These are phyloP conservation scores for Ciconia maguari DNA, from an alignment of 2,113 vertebrate genomes.

Conservation along the genomic window DNA sequence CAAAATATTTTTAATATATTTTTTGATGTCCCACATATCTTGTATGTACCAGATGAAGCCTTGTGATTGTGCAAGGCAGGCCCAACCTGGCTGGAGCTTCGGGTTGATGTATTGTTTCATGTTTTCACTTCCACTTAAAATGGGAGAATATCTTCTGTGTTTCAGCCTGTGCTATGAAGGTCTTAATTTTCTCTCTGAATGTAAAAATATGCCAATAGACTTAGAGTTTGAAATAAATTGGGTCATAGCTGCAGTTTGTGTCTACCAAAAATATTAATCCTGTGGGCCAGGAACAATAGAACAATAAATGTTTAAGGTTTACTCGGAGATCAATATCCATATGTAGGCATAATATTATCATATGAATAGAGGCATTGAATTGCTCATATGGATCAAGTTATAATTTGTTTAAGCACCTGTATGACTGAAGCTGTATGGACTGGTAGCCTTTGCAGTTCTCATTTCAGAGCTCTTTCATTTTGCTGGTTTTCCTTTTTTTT, in stretches of 20 bases:
- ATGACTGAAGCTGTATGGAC: neutral
- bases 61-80: neutral
- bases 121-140: neutral
- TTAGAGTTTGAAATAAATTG: neutral
- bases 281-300: neutral
- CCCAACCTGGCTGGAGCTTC: neutral
- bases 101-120: neutral
- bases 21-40: neutral
- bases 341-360: neutral
- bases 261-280: neutral
- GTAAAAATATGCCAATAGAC: neutral
- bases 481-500: neutral
- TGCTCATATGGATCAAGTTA: neutral
- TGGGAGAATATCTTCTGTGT: neutral
- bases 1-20: neutral
- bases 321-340: neutral
- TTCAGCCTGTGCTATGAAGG: neutral
- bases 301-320: neutral
- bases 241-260: neutral
- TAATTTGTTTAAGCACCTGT: neutral
- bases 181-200: neutral
- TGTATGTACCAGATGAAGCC: neutral
- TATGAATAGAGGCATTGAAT: neutral
- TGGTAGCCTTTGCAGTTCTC: neutral
- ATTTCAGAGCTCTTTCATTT: neutral